Evolutionary conservation across 2,888 invertebrate species (phyloP).

Genomic region (Leistus spinibarbis): DNA sequence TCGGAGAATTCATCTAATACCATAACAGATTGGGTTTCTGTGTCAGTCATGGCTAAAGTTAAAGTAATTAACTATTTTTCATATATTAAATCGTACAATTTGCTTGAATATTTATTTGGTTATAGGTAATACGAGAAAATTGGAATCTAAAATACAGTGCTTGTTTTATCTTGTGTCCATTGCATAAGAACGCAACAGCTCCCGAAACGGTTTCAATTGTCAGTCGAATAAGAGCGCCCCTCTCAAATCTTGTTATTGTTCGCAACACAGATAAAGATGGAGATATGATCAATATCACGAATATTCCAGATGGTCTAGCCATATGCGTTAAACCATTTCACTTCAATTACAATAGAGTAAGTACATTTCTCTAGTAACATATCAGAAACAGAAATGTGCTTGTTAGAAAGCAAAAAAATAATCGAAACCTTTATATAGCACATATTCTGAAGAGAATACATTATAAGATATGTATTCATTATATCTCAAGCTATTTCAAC

Average conservation of each 20-base stretch:
- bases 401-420: too few species aligned
- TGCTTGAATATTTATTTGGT: constrained; percentile 23
- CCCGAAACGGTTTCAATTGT: constrained; percentile 76
- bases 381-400: neutral
- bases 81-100: neutral
- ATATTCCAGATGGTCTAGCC: constrained; percentile 65
- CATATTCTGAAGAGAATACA: too few species aligned
- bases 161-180: constrained; percentile 83
- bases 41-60: constrained; percentile 74
- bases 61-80: constrained; percentile 61
- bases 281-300: constrained; percentile 51
- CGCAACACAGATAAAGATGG: constrained; percentile 61
- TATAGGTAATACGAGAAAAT: constrained; percentile 84
- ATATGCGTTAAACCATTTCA: constrained; percentile 92
- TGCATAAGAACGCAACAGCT: constrained; percentile 65
- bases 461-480: too few species aligned
- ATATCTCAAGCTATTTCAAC: neutral
- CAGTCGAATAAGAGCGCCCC: constrained; percentile 63
- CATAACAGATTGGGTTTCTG: constrained; percentile 54
- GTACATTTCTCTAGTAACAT: constrained; percentile 41
- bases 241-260: constrained; percentile 69
- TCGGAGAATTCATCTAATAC: constrained; percentile 48
- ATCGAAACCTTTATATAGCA: too few species aligned
- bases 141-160: constrained; percentile 94
- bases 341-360: constrained; percentile 80